Base-by-base conservation (phyloP, 2,888 invertebrate species). In the Tetramorium bicarinatum region DNA sequence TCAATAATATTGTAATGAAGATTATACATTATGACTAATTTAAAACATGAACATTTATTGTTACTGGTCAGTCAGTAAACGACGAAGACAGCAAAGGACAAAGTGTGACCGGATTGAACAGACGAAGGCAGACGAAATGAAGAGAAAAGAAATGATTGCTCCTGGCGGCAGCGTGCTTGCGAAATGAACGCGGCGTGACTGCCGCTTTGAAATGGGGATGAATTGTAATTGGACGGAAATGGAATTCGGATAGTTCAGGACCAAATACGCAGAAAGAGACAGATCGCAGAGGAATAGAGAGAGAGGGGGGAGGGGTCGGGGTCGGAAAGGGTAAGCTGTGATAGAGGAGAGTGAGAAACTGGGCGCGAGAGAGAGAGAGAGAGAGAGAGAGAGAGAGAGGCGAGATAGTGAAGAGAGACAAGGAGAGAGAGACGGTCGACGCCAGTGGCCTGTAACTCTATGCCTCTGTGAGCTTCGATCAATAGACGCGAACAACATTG, bases 381-480 rank as follows among this genome's bases (percentile, higher is more conserved):
- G 34, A 66, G 64, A 34, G 82, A 76, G 44, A 72, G 56, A 62
- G 66, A 38, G 69, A 64, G 62, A 64, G 72, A 54, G 15, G n/a
- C 52, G 44, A 54, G 44, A 67, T 67, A 81, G 64, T 77, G 83
- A 75, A 85, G 83, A 86, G 87, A 76, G 85, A 79, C 82, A 85
- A 79, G 77, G 76, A 88, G 84, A 84, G 89, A 85, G 87, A 87
- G 88, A 86, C 89, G 90, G 90, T 89, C 93, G 93, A 93, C 93
- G 93, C 93, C 93, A 93, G 93, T 93, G 92, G 93, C 92, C 93
- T 94, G 94, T 94, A 94, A 93, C 93, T 93, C 92, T 93, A 93
- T 93, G 93, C 93, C 90, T 91, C 92, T 92, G 92, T 91, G 91
- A 91, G 92, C 91, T 93, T 93, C 93, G 94, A 94, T 94, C 94